Evolutionary conservation across 2,797 vertebrate genomes (phyloP).

Genomic region (Esox masquinongy): DNA sequence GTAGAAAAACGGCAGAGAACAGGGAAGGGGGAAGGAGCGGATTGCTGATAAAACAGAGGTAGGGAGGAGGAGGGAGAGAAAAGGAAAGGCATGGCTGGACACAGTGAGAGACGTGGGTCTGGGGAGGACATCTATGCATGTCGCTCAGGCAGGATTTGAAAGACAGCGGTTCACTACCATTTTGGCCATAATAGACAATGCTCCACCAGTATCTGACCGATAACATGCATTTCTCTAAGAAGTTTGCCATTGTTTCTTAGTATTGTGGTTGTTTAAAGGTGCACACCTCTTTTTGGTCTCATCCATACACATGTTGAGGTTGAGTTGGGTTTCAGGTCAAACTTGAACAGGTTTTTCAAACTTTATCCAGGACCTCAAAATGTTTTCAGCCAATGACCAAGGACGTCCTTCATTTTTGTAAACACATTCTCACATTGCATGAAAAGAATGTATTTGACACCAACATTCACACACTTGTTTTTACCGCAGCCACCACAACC

Average conservation of each 20-base stretch:
- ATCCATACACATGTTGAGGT: not conserved
- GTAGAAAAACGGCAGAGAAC: not conserved
- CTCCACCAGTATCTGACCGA: not conserved
- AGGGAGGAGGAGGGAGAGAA: not conserved
- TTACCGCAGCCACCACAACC: too few species aligned
- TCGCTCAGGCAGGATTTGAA: not conserved
- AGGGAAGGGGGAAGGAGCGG: not conserved
- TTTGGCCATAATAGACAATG: not conserved
- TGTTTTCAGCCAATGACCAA: too few species aligned
- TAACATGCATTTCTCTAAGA: not conserved
- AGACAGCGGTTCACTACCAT: not conserved
- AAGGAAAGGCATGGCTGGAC: not conserved
- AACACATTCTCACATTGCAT: too few species aligned
- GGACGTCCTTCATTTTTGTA: too few species aligned
- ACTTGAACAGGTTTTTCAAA: too few species aligned
- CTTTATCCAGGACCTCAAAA: too few species aligned
- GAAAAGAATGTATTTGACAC: too few species aligned
- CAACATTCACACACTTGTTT: too few species aligned
- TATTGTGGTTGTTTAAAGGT: not conserved
- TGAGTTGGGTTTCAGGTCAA: constrained; percentile 3
- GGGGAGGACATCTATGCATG: not conserved
- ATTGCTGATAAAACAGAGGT: too few species aligned
- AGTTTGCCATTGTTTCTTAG: not conserved
- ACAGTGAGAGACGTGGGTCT: not conserved
- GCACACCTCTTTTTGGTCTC: not conserved